These are phyloP conservation scores for Enteromius radiatus DNA, from an alignment of 2,797 vertebrate genomes.

Conservation along the genomic window DNA sequence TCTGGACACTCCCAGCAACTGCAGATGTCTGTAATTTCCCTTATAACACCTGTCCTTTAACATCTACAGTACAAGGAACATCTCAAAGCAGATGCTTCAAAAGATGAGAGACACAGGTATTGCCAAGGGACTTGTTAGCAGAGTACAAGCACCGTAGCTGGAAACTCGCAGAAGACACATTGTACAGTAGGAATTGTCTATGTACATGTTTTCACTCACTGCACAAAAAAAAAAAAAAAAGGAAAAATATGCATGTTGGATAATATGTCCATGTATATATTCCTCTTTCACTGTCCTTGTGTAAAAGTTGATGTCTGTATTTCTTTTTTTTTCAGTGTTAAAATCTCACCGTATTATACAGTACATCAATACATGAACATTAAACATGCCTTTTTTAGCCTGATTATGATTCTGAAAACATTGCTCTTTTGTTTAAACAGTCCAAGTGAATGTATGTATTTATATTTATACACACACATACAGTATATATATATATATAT, in stretches of 20 bases:
- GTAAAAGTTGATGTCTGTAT: not conserved
- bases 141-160: slow-evolving; percentile 1
- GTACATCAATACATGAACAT: too few relatives aligned
- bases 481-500: too few relatives aligned
- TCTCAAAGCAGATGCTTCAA: slow-evolving; percentile 27
- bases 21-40: slow-evolving; percentile 34
- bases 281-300: not conserved
- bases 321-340: too few relatives aligned
- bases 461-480: too few relatives aligned
- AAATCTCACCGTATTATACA: not conserved
- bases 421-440: not conserved
- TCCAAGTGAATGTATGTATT: too few relatives aligned
- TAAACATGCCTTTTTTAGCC: not conserved
- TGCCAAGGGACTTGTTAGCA: slow-evolving; percentile 34
- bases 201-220: slow-evolving; percentile 1
- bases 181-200: slow-evolving; percentile 1
- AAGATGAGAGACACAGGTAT: slow-evolving; percentile 17
- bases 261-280: not conserved
- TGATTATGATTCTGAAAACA: not conserved
- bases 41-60: slow-evolving; percentile 39
- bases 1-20: not conserved
- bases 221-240: not conserved
- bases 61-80: slow-evolving; percentile 14
- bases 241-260: not conserved
- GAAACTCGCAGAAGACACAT: slow-evolving; percentile 1